Evolutionary conservation across 1,140 invertebrate species (phyloP).

Genomic region (Caenorhabditis tropicalis): DNA sequence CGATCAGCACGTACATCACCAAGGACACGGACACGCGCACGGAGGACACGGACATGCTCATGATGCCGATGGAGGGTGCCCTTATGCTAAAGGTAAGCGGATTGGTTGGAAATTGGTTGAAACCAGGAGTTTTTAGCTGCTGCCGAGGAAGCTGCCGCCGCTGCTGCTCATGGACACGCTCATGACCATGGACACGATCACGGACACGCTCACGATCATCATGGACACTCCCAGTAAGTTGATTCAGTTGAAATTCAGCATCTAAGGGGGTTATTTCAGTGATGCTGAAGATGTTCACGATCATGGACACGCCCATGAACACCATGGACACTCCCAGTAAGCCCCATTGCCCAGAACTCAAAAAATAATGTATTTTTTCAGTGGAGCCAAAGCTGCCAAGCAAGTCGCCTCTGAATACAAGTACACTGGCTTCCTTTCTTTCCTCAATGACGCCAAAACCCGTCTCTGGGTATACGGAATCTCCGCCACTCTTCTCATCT

Average conservation of each 20-base stretch:
- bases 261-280: too few relatives aligned
- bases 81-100: not conserved
- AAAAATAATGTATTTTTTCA: not conserved
- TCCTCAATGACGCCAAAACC: constrained; percentile 56
- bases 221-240: too few relatives aligned
- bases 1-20: constrained; percentile 20
- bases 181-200: constrained; percentile 68
- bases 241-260: too few relatives aligned
- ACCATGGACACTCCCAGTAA: constrained; percentile 48
- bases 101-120: too few relatives aligned
- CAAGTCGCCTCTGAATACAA: not conserved
- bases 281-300: constrained; percentile 53
- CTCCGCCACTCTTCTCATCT: constrained; percentile 88
- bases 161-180: constrained; percentile 58
- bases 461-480: constrained; percentile 72
- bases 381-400: not conserved
- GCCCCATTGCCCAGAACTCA: not conserved
- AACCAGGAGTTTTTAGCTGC: constrained; percentile 28
- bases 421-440: constrained; percentile 48
- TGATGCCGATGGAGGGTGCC: constrained; percentile 26
- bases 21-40: constrained; percentile 56
- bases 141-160: constrained; percentile 10
- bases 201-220: constrained; percentile 68
- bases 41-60: constrained; percentile 70
- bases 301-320: not conserved